Base-by-base conservation (phyloP, 2,888 invertebrate genomes). In the Melolontha melolontha region DNA sequence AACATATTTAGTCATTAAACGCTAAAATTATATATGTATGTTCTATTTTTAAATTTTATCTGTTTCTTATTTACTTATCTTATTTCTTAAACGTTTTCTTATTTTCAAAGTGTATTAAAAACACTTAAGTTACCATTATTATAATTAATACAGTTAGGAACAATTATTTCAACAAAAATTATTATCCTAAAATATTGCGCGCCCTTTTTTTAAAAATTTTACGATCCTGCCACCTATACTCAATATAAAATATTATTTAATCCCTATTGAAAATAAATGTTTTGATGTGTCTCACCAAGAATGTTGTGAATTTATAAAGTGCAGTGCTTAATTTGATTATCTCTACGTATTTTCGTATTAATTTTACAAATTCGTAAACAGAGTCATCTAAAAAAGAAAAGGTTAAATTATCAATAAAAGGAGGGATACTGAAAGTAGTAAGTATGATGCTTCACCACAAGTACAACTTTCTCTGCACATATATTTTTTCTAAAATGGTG, bases 401-500 rank as follows among this genome's bases (percentile, higher is more conserved):
- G 34, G 34, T 8, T 34, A 34, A 34, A 34, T 34, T 6, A 34
- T 34, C 34, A 34, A 34, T 34, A 34, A 1, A 64, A 27, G 29
- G 29, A 52, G 50, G 64, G 16, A 17, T 51, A 64, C 16, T 51
- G 40, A 52, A 22, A 41, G 51, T 22, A 41, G 52, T 52, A 42
- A 42, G 42, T 52, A 42, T 27, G 40, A 51, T 63, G 34, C 42
- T 10, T 42, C 14, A 17, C 52, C 42, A 52, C 41, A 64, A 40
- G 40, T 52, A 27, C 47, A 66, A 66, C 66, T 66, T 66, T 66
- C 66, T 57, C 52, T 59, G 27, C 12, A 34, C 52, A 50, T 39
- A 40, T 52, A 34, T 29, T 63, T 50, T 63, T 54, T 55, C 27
- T 64, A 69, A 69, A 65, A 69, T 69, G 68, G 68, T 69, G 65